Percentiles rank a stretch among this genome's conserved stretches.
Evolutionary conservation across 2,113 vertebrate genomes (phyloP).

Genomic region (Microtus pennsylvanicus): DNA sequence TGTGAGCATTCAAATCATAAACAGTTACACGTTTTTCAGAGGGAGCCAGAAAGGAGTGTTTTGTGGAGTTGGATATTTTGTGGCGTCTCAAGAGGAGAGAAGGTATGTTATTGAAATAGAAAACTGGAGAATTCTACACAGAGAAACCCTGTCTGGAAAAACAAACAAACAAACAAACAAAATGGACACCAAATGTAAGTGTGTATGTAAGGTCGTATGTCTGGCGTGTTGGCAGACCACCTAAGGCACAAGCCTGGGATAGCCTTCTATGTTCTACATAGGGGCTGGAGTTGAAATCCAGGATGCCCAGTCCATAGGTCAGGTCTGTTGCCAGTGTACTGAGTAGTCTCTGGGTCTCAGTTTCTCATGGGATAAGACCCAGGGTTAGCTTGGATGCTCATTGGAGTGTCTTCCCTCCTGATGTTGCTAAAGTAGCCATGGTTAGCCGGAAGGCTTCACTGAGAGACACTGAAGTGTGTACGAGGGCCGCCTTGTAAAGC

Average conservation of each 20-base stretch:
- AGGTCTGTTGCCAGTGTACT: background rate
- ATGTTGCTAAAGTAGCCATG: background rate
- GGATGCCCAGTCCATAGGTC: background rate
- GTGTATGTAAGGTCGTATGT: background rate
- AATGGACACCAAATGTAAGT: background rate
- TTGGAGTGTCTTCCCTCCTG: background rate
- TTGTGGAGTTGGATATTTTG: background rate
- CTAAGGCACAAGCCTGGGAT: background rate
- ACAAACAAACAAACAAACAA: too few relatives aligned
- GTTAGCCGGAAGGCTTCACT: background rate
- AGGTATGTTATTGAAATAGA: background rate
- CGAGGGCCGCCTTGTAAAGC: background rate
- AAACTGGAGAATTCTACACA: background rate
- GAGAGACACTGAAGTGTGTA: background rate
- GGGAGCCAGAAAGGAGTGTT: background rate
- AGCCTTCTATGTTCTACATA: background rate
- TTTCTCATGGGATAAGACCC: background rate
- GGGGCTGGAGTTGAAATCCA: background rate
- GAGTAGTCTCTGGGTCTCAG: background rate
- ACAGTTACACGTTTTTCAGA: background rate
- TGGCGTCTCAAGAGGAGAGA: constrained; percentile 1
- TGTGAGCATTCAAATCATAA: background rate
- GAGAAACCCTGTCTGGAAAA: background rate
- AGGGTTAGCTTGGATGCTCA: background rate
- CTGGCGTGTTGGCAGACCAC: background rate